Conservation (phyloP, 2,888 invertebrate species). For the Boloria euphrosyne region DNA sequence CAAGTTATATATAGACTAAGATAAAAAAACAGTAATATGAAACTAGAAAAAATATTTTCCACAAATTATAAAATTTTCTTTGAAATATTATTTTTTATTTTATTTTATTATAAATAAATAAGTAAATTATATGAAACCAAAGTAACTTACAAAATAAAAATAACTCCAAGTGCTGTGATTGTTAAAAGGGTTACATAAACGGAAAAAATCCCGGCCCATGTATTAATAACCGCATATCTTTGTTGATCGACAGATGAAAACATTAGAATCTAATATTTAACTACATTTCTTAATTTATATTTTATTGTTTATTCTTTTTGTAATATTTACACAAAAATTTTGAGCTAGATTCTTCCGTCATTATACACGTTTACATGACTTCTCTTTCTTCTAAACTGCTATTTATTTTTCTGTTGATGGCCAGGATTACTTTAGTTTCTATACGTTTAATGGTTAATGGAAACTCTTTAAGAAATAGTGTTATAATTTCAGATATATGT, state of each 20-base stretch:
- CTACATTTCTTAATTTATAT: slow-evolving; percentile 48
- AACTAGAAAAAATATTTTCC: neutral
- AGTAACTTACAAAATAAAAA: slow-evolving; percentile 60
- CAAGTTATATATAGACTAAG: too few relatives aligned
- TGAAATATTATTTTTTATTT: too few relatives aligned
- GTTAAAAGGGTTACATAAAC: slow-evolving; percentile 59
- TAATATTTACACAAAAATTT: slow-evolving; percentile 42
- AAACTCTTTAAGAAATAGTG: too few relatives aligned
- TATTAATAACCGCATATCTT: slow-evolving; percentile 52
- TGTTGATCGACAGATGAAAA: slow-evolving; percentile 55
- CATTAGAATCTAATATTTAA: slow-evolving; percentile 52
- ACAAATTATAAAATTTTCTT: neutral
- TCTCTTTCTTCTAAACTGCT: neutral
- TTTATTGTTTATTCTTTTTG: slow-evolving; percentile 22
- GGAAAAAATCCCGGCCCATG: slow-evolving; percentile 63
- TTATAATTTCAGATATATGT: too few relatives aligned
- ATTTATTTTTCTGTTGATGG: neutral
- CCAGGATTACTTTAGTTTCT: neutral
- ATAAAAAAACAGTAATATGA: too few relatives aligned
- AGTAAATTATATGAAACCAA: neutral
- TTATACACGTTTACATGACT: neutral
- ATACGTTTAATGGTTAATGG: too few relatives aligned
- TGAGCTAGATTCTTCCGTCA: slow-evolving; percentile 28
- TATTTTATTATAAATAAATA: too few relatives aligned
- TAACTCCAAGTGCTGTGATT: slow-evolving; percentile 57